Base-by-base conservation (phyloP, 2,888 invertebrate genomes). In the Mesodorylaimus sp. region DNA sequence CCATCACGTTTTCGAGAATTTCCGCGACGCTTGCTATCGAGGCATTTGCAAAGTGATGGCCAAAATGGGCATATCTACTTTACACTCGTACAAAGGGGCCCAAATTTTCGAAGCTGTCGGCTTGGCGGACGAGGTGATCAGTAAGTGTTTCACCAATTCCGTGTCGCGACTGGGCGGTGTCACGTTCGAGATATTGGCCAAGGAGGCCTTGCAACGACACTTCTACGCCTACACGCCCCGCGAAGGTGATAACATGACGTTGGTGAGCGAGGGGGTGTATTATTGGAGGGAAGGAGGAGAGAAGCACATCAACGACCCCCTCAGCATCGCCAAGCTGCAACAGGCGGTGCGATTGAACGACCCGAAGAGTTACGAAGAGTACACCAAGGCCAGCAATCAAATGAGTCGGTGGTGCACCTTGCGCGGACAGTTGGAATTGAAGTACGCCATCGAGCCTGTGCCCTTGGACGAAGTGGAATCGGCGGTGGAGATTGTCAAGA, bases 31-130 rank as follows among this genome's bases (percentile, higher is more conserved):
- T 38, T 81, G 84, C 65, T 87, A 87, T 61, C 79, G 86, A 1
- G 91, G 91, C 46, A 81, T 85, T 58, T 78, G 81, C 46, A 88
- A 88, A 70, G 86, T 79, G 32, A 97, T 97, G 95, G 95, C 97
- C 3, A 97, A 97, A 70, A 97, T 97, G 97, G 97, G 97, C 51
- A 97, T 97, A 64, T 91, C 89, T 51, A 97, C 95, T 0, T 73
- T 97, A 38, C 95, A 95, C 68, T 93, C 91, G 0, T 97, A 97
- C 71, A 95, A 93, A 73, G 86, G 91, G 55, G 97, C 97, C 0
- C 97, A 97, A 73, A 97, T 97, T 60, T 97, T 97, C 66, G 97
- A 97, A 70, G 93, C 93, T 1, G 91, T 97, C 10, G 97, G 97
- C 0, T 70, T 97, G 44, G 80, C 83, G 37, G 77, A 81, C 52